Conservation (phyloP, 2,888 invertebrate genomes). For the Ramazzottius varieornatus region DNA sequence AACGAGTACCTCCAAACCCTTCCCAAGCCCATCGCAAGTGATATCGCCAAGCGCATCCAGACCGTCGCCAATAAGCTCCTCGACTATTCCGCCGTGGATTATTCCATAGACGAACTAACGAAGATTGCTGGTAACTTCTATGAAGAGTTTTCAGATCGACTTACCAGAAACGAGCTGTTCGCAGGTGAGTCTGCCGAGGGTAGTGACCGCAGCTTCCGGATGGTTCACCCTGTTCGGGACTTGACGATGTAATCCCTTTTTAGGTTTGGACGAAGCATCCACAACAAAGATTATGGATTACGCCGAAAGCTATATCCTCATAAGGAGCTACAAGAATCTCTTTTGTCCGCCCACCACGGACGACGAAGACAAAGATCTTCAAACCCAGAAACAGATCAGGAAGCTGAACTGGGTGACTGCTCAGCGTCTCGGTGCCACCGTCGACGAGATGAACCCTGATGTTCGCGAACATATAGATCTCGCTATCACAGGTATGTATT, state of each 20-base stretch:
- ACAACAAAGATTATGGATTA: slow-evolving; percentile 51
- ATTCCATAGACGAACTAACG: slow-evolving; percentile 51
- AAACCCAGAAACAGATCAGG: slow-evolving; percentile 71
- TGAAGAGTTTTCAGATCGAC: slow-evolving; percentile 41
- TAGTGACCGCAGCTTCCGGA: neutral
- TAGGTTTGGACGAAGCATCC: neutral
- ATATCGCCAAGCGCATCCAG: slow-evolving; percentile 37
- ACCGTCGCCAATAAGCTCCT: slow-evolving; percentile 21
- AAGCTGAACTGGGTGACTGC: slow-evolving; percentile 88
- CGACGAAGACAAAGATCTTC: slow-evolving; percentile 78
- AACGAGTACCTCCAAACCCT: slow-evolving; percentile 21
- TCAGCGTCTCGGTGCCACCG: slow-evolving; percentile 65
- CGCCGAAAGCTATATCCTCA: slow-evolving; percentile 76
- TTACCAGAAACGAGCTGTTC: slow-evolving; percentile 28
- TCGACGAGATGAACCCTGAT: slow-evolving; percentile 54
- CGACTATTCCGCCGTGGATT: slow-evolving; percentile 23
- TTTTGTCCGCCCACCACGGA: slow-evolving; percentile 66
- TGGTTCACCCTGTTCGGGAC: neutral
- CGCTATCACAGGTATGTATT: slow-evolving; percentile 50
- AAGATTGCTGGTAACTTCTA: slow-evolving; percentile 75
- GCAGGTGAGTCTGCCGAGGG: slow-evolving; percentile 10
- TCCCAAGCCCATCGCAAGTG: slow-evolving; percentile 21
- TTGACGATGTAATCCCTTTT: slow-evolving; percentile 1
- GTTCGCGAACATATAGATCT: slow-evolving; percentile 71
- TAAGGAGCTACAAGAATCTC: slow-evolving; percentile 52